These are phyloP conservation scores for Acipenser oxyrinchus DNA, from an alignment of 2,797 vertebrate genomes.

Conservation along the genomic window DNA sequence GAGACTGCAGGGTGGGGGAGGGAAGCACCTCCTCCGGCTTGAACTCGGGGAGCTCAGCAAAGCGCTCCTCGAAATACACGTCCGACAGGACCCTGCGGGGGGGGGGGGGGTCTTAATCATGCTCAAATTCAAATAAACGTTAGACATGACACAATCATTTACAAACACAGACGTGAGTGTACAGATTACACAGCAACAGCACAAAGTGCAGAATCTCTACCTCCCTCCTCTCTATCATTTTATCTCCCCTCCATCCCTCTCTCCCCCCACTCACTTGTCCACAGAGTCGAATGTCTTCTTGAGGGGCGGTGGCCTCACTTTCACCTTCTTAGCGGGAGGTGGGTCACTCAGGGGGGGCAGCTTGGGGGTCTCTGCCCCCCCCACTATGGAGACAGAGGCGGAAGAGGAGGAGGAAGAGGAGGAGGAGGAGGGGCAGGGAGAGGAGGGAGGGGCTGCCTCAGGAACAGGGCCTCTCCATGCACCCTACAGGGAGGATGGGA, in stretches of 20 bases:
- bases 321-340: conserved; percentile 70
- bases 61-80: conserved; percentile 88
- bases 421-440: conserved; percentile 43
- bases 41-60: conserved; percentile 84
- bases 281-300: conserved; percentile 91
- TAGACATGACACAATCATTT: no score
- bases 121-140: conserved; percentile 10
- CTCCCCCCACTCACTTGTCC: conserved; percentile 76
- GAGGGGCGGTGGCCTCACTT: conserved; percentile 81
- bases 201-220: no score
- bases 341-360: conserved; percentile 53
- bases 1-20: conserved; percentile 82
- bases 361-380: conserved; percentile 44
- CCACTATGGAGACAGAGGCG: background rate
- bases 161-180: no score
- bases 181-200: no score
- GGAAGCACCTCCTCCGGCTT: conserved; percentile 85
- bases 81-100: conserved; percentile 80
- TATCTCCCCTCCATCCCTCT: background rate
- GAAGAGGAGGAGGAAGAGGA: conserved; percentile 44
- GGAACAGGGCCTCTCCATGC: conserved; percentile 54
- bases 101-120: conserved; percentile 36
- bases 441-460: conserved; percentile 28
- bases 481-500: conserved; percentile 37
- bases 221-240: background rate